Base-by-base conservation (phyloP, 2,888 invertebrate genomes). In the Anagyrus pseudococci region DNA sequence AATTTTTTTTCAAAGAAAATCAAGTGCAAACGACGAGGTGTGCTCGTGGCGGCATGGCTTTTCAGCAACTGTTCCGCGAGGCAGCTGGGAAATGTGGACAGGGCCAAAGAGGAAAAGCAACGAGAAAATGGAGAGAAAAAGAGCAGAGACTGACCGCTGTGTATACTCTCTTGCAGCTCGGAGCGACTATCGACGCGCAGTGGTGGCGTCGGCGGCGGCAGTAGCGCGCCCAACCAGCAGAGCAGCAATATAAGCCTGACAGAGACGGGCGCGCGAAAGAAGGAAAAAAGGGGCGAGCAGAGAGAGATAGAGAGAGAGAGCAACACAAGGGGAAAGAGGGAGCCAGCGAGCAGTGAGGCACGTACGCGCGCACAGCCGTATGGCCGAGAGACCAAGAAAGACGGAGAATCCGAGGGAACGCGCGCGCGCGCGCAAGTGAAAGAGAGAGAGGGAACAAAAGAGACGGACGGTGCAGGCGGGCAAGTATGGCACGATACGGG, bases 231-330 rank as follows among this genome's bases (percentile, higher is more conserved):
- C 47, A 33, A 25, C 52, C 50, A 26, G 23, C 17, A 58, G 25
- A 65, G 63, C 59, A 61, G 65, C 19, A n/a, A n/a, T n/a, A n/a
- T n/a, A n/a, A n/a, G n/a, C n/a, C 48, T 58, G 67, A 66, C 60
- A 66, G 66, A 65, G 58, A 65, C 46, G 59, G 63, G 62, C 62
- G 65, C 53, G 61, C 50, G 52, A 58, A 53, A 49, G 44, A 47
- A 49, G 50, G 25, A 47, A 55, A 17, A n/a, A 40, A 41, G 22
- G n/a, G n/a, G n/a, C 22, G 26, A 40, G 49, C 49, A 53, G 60
- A 58, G 54, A 65, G n/a, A n/a, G n/a, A n/a, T n/a, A n/a, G n/a
- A n/a, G 20, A 43, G n/a, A 20, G 47, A 54, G 53, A 56, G 40
- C 40, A 48, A 20, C 46, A 46, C 43, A 22, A 50, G 40, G 29